phyloP scores from a whole-genome alignment of 2,888 invertebrate genomes.

The Liodrosophila aerea region DNA sequence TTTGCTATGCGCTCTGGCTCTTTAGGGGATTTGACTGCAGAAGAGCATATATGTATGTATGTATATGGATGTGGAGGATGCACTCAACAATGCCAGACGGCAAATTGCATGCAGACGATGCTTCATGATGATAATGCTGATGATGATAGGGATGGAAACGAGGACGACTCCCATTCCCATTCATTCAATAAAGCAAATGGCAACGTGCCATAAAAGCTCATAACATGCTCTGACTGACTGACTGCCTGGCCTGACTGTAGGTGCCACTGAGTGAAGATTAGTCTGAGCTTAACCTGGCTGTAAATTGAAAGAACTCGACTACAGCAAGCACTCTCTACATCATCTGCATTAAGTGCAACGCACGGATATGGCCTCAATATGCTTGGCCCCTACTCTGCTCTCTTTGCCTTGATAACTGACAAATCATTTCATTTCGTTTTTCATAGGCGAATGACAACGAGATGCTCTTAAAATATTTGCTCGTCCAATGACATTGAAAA shows the following conservation, averaged over 20 bases:
- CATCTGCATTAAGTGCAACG: constrained; percentile 61
- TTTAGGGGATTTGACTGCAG: constrained; percentile 50
- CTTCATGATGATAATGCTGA: background rate
- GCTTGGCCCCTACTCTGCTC: constrained; percentile 6
- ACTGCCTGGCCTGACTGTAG: constrained; percentile 13
- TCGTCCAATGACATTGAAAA: constrained; percentile 75
- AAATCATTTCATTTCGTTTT: constrained; percentile 63
- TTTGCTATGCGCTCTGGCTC: constrained; percentile 37
- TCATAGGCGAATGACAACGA: constrained; percentile 40
- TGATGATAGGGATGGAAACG: constrained; percentile 19
- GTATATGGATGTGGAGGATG: constrained; percentile 28
- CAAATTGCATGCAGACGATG: constrained; percentile 44
- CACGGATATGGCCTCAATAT: constrained; percentile 51
- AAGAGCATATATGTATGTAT: constrained; percentile 3
- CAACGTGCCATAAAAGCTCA: constrained; percentile 52
- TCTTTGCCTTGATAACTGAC: constrained; percentile 62
- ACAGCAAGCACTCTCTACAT: constrained; percentile 30
- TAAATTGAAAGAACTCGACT: constrained; percentile 51
- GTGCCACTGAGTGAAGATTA: constrained; percentile 33
- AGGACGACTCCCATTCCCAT: constrained; percentile 30
- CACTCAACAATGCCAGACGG: constrained; percentile 46
- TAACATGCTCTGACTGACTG: background rate
- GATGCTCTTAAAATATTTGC: constrained; percentile 63
- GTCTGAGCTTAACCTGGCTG: constrained; percentile 44
- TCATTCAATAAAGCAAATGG: constrained; percentile 61